A percentile compares a stretch with the other conserved stretches of the same genome.
Conservation (phyloP, 2,797 vertebrate species). For the Phyllotis vaccarum region DNA sequence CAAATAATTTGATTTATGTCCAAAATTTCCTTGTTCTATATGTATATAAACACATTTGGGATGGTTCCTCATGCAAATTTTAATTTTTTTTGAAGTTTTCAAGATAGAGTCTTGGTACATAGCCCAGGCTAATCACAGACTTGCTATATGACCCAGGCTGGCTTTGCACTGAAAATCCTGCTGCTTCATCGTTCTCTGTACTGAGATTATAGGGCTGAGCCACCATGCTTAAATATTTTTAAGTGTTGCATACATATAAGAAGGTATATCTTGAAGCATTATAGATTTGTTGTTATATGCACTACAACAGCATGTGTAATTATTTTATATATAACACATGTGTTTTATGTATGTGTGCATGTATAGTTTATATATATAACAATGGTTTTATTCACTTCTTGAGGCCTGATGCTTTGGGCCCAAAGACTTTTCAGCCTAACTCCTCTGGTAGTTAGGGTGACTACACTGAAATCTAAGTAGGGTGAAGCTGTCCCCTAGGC, state of each 20-base stretch:
- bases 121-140: background rate
- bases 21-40: conserved; percentile 23
- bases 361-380: background rate
- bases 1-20: conserved; percentile 5
- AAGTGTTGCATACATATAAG: background rate
- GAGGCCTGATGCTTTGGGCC: conserved; percentile 30
- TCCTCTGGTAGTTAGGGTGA: background rate
- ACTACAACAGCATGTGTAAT: background rate
- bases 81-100: conserved; percentile 12
- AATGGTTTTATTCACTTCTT: background rate
- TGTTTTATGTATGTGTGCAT: background rate
- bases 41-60: conserved; percentile 10
- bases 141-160: background rate
- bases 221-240: background rate
- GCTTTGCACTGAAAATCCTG: background rate
- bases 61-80: background rate
- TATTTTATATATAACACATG: background rate
- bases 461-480: background rate
- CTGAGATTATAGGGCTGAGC: background rate
- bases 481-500: background rate
- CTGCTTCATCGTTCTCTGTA: background rate
- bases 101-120: background rate
- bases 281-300: conserved; percentile 34
- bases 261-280: conserved; percentile 38
- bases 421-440: conserved; percentile 32